A percentile compares a stretch with the other conserved stretches of the same genome.
phyloP scores from a whole-genome alignment of 2,113 vertebrate genomes.

The Passer domesticus region DNA sequence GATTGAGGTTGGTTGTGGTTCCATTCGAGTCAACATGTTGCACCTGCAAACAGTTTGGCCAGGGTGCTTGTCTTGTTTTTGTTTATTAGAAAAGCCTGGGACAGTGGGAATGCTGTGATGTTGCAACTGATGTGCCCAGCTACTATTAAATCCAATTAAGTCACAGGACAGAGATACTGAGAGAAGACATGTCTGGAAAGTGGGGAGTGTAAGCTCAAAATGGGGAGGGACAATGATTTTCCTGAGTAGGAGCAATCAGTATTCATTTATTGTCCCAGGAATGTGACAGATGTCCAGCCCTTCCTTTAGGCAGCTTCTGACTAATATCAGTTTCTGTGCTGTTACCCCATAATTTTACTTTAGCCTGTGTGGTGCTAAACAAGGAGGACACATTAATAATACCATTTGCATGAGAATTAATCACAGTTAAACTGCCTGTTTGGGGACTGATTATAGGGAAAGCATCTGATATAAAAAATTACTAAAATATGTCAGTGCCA shows the following conservation, averaged over 20 bases:
- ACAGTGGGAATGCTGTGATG: not conserved
- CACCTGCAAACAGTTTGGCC: not conserved
- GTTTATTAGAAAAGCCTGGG: not conserved
- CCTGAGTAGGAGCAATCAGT: not conserved
- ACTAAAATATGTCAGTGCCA: not conserved
- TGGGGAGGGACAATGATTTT: not conserved
- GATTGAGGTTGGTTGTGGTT: not conserved
- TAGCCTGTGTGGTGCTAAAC: not conserved
- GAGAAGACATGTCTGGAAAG: not conserved
- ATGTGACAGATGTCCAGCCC: not conserved
- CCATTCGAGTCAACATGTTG: not conserved
- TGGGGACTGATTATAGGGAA: conserved; percentile 31
- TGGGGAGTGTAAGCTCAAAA: not conserved
- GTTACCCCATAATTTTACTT: conserved; percentile 39
- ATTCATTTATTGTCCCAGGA: not conserved
- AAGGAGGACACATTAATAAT: conserved; percentile 12
- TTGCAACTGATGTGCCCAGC: not conserved
- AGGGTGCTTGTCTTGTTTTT: not conserved
- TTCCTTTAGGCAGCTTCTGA: conserved; percentile 35
- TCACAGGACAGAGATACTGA: not conserved
- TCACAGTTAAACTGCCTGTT: not conserved
- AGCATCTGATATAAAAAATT: not conserved
- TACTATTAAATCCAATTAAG: not conserved
- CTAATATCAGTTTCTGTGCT: conserved; percentile 37
- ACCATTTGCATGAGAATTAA: not conserved